phyloP scores from a whole-genome alignment of 2,113 vertebrate species.

The Ageneiosus marmoratus region DNA sequence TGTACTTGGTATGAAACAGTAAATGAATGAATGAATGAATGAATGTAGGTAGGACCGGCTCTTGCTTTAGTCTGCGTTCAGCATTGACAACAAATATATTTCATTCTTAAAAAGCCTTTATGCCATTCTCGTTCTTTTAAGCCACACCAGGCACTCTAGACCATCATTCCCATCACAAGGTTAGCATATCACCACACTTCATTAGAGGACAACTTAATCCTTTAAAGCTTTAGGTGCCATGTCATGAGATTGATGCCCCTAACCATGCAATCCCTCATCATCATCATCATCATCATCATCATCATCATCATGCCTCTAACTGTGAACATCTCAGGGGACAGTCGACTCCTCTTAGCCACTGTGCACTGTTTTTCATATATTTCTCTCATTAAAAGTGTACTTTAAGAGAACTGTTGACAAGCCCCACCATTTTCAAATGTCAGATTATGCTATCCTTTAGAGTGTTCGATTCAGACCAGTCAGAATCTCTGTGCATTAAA shows the following conservation, averaged over 20 bases:
- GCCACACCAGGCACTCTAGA: slow-evolving; percentile 28
- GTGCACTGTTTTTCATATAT: slow-evolving; percentile 46
- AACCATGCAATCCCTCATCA: slow-evolving; percentile 45
- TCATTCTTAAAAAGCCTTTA: slow-evolving; percentile 39
- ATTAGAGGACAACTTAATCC: slow-evolving; percentile 55
- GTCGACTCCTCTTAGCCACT: slow-evolving; percentile 53
- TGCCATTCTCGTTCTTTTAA: slow-evolving; percentile 48
- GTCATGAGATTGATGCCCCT: slow-evolving; percentile 59
- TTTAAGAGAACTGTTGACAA: slow-evolving; percentile 61
- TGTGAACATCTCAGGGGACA: slow-evolving; percentile 59
- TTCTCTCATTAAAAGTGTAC: slow-evolving; percentile 54
- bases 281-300: slow-evolving; percentile 52
- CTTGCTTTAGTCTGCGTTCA: not conserved
- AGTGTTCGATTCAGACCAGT: slow-evolving; percentile 7
- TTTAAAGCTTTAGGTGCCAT: slow-evolving; percentile 59
- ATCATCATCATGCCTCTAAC: slow-evolving; percentile 53
- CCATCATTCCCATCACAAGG: slow-evolving; percentile 68
- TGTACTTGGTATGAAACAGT: not conserved
- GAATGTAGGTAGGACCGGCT: slow-evolving; percentile 16
- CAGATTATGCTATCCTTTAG: slow-evolving; percentile 53
- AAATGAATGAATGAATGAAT: not conserved
- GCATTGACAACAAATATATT: not conserved
- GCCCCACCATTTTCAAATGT: slow-evolving; percentile 60
- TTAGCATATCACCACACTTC: slow-evolving; percentile 63
- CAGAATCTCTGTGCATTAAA: slow-evolving; percentile 20